A percentile compares a stretch with the other conserved stretches of the same genome.
These are phyloP conservation scores for Drosophila athabasca DNA, from an alignment of 1,140 invertebrate species.

Conservation along the genomic window DNA sequence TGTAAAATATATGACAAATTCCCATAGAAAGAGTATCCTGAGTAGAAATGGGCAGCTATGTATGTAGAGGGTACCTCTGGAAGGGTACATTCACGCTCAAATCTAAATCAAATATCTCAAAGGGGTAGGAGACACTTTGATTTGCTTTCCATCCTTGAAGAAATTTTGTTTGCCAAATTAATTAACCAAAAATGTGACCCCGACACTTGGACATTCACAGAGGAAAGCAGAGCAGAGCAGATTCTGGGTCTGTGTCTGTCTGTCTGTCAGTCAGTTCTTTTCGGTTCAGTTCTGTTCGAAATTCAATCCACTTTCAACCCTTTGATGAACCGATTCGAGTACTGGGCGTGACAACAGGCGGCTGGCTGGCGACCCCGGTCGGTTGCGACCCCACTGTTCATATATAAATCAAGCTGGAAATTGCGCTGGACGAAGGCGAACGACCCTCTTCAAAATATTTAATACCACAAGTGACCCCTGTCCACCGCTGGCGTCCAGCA, in stretches of 20 bases:
- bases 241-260: no score
- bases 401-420: slow-evolving; percentile 72
- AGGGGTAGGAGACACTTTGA: no score
- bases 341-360: slow-evolving; percentile 64
- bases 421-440: slow-evolving; percentile 42
- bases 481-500: slow-evolving; percentile 28
- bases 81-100: no score
- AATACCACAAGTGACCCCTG: slow-evolving; percentile 79
- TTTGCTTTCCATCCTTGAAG: slow-evolving; percentile 6
- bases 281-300: no score
- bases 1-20: no score
- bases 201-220: neutral
- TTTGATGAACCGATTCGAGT: slow-evolving; percentile 31
- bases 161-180: slow-evolving; percentile 44
- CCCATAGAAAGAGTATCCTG: no score
- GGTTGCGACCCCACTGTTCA: neutral
- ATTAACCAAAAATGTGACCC: slow-evolving; percentile 46
- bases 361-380: slow-evolving; percentile 32
- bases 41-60: no score
- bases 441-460: slow-evolving; percentile 80
- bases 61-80: no score
- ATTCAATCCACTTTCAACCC: slow-evolving; percentile 8
- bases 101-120: no score
- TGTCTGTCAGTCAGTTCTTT: no score
- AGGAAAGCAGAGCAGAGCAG: neutral